Conservation (phyloP, 2,113 vertebrate species). For the human (Homo sapiens) region GRCh38 chr2:136631001-136631500, state of each 20-base stretch:
- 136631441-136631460: not conserved
- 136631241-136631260: not conserved
- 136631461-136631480: too few species aligned
- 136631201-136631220: not conserved
- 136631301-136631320: not conserved
- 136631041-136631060: not conserved
- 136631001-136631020: not conserved
- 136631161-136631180: not conserved
- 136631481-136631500: not conserved
- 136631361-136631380: not conserved
- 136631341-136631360: not conserved
- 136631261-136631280: not conserved
- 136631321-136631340: not conserved
- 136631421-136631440: not conserved
- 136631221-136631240: not conserved
- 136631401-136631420: not conserved
- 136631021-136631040: conserved; percentile 18
- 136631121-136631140: not conserved
- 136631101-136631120: not conserved
- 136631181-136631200: not conserved
- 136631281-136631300: not conserved
- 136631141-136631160: not conserved
- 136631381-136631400: not conserved
- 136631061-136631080: conserved; percentile 10
- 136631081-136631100: not conserved